Evolutionary conservation across 1,140 invertebrate genomes (phyloP).

Genomic region (Harlomillsia oculata): DNA sequence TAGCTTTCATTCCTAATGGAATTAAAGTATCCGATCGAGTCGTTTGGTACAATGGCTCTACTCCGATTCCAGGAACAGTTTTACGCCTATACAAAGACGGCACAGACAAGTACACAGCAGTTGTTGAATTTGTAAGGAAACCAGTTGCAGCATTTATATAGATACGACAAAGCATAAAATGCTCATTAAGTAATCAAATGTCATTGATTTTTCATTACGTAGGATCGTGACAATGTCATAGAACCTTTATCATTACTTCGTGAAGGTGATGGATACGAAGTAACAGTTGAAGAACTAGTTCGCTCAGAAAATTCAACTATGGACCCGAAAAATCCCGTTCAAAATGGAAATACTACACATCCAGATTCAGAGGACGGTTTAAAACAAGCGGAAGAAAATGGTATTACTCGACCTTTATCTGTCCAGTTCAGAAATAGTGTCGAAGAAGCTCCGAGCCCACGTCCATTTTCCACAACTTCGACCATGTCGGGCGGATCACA

Average conservation of each 20-base stretch:
- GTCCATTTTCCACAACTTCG: not conserved
- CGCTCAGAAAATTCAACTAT: not conserved
- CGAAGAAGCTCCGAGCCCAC: not conserved
- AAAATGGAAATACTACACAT: not conserved
- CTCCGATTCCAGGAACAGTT: constrained; percentile 14
- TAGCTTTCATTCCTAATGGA: constrained; percentile 15
- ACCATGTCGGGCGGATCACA: not conserved
- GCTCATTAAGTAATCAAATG: not conserved
- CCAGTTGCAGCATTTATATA: too few relatives aligned
- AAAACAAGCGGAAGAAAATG: not conserved
- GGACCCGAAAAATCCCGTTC: not conserved
- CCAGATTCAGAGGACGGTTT: not conserved
- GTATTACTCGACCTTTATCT: not conserved
- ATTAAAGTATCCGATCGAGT: constrained; percentile 17
- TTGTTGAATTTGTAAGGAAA: constrained; percentile 21
- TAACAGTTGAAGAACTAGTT: constrained; percentile 18
- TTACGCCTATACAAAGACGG: constrained; percentile 15
- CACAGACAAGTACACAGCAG: constrained; percentile 19
- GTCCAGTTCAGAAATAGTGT: constrained; percentile 8
- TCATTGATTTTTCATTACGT: not conserved
- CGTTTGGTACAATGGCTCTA: constrained; percentile 15
- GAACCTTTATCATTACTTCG: constrained; percentile 3
- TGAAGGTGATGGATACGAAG: constrained; percentile 20
- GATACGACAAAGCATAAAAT: not conserved
- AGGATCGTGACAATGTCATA: constrained; percentile 10